Percentiles rank a stretch among this genome's conserved stretches.
Conservation (phyloP, 1,140 invertebrate species). For the Drosophila pseudoobscura region DNA sequence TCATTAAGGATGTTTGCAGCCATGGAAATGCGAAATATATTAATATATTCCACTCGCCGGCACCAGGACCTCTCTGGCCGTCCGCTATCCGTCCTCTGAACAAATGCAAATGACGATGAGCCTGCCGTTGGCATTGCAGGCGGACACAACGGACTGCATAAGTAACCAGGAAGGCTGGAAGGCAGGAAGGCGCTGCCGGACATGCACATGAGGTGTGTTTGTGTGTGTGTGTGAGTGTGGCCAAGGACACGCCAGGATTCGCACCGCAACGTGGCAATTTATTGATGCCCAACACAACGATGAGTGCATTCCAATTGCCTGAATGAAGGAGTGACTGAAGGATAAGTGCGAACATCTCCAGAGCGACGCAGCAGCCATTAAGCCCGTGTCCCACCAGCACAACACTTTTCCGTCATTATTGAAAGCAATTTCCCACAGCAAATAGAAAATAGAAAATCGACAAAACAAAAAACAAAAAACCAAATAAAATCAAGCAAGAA, state of each 20-base stretch:
- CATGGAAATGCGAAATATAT: constrained; percentile 30
- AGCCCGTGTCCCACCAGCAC: constrained; percentile 39
- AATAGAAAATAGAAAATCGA: constrained; percentile 58
- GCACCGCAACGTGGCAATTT: constrained; percentile 37
- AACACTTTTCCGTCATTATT: constrained; percentile 62
- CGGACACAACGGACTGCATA: constrained; percentile 30
- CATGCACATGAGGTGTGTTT: constrained; percentile 1
- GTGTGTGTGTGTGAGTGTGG: neutral
- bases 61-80: no score
- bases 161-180: constrained; percentile 21
- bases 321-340: neutral
- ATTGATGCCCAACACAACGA: constrained; percentile 36
- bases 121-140: constrained; percentile 30
- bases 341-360: neutral
- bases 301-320: constrained; percentile 45
- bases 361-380: constrained; percentile 30
- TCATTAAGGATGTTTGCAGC: constrained; percentile 4
- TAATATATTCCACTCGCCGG: constrained; percentile 28
- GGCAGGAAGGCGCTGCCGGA: constrained; percentile 21
- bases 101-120: constrained; percentile 41
- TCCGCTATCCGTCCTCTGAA: no score
- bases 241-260: constrained; percentile 38
- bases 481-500: constrained; percentile 39
- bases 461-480: constrained; percentile 31
- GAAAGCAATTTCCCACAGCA: constrained; percentile 48